These are phyloP conservation scores for Margaritifera margaritifera DNA, from an alignment of 2,888 invertebrate species.

Conservation along the genomic window DNA sequence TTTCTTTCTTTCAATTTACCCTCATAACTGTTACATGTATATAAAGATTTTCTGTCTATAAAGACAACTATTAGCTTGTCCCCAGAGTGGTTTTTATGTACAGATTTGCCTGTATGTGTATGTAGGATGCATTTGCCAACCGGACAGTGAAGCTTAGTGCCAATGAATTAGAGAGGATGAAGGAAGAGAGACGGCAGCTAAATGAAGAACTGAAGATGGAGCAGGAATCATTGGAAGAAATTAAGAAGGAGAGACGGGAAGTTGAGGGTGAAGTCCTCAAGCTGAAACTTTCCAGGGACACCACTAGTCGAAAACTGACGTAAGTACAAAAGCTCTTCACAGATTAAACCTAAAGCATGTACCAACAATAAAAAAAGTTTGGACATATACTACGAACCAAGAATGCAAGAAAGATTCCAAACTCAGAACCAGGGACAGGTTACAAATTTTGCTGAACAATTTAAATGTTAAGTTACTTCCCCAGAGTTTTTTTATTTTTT, in stretches of 20 bases:
- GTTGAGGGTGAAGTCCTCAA: constrained; percentile 63
- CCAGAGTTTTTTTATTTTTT: too few relatives aligned
- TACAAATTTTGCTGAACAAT: too few relatives aligned
- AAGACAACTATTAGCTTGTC: too few relatives aligned
- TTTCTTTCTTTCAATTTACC: too few relatives aligned
- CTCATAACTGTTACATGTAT: too few relatives aligned
- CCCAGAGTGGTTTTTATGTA: too few relatives aligned
- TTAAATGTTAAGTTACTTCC: too few relatives aligned
- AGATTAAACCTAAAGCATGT: not conserved
- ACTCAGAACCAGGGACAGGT: too few relatives aligned
- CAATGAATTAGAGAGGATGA: constrained; percentile 62
- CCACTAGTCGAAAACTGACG: constrained; percentile 56
- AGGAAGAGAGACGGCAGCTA: constrained; percentile 59
- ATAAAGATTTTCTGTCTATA: too few relatives aligned
- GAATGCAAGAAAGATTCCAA: too few relatives aligned
- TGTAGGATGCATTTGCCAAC: constrained; percentile 55
- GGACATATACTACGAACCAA: not conserved
- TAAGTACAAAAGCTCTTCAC: constrained; percentile 28
- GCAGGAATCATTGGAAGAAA: constrained; percentile 53
- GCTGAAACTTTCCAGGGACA: constrained; percentile 61
- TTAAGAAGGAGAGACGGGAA: constrained; percentile 55
- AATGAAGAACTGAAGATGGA: constrained; percentile 56
- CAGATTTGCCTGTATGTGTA: not conserved
- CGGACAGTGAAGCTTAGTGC: constrained; percentile 42
- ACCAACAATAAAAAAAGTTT: not conserved